Percentiles rank a stretch among this genome's conserved stretches.
These are phyloP conservation scores for Lasioglossum villosulum DNA, from an alignment of 2,888 invertebrate genomes.

Conservation along the genomic window DNA sequence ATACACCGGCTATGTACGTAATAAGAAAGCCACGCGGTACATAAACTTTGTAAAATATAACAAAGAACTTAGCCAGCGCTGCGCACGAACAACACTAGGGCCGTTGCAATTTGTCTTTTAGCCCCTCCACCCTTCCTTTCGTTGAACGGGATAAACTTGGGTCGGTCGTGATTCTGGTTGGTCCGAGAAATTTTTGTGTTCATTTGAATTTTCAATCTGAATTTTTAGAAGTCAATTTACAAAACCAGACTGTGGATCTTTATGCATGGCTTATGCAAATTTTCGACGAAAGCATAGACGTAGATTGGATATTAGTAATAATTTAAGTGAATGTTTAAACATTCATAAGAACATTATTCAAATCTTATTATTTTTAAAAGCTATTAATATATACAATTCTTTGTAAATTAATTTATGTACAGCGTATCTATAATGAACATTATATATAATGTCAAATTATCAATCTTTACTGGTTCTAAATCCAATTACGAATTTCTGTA, in stretches of 20 bases:
- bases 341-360: too few relatives aligned
- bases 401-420: too few relatives aligned
- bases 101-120: not conserved
- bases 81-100: not conserved
- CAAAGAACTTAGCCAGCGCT: not conserved
- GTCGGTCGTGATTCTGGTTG: not conserved
- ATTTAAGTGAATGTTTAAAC: too few relatives aligned
- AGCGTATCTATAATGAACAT: too few relatives aligned
- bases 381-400: too few relatives aligned
- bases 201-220: not conserved
- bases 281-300: too few relatives aligned
- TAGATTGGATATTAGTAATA: too few relatives aligned
- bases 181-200: not conserved
- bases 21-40: not conserved
- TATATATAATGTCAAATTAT: too few relatives aligned
- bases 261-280: too few relatives aligned
- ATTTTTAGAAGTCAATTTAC: not conserved
- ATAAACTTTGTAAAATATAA: slow-evolving; percentile 17
- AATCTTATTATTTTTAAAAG: too few relatives aligned
- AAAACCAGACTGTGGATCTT: not conserved
- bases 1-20: not conserved
- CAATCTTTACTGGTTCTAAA: too few relatives aligned
- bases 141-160: not conserved
- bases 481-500: too few relatives aligned
- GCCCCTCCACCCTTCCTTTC: not conserved